A percentile compares a stretch with the other conserved stretches of the same genome.
These are phyloP conservation scores for Rhamnusium bicolor DNA, from an alignment of 2,888 invertebrate genomes.

Conservation along the genomic window DNA sequence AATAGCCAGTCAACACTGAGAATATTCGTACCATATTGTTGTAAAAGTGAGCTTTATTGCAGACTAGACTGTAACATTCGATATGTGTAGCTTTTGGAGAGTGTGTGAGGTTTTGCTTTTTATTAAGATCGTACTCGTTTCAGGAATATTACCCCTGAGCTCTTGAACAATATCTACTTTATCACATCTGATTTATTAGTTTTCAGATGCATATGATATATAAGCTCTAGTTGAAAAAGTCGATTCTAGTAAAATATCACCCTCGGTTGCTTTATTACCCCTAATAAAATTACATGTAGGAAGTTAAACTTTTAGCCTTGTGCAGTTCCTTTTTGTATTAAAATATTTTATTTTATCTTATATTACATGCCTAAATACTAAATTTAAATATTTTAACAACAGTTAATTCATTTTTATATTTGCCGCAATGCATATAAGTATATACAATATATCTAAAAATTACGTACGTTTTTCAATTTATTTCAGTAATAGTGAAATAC, in stretches of 20 bases:
- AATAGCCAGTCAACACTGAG: conserved; percentile 67
- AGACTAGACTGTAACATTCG: conserved; percentile 24
- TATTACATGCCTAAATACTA: not conserved
- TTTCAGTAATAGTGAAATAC: too few relatives aligned
- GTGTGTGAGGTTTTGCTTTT: conserved; percentile 48
- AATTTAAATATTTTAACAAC: not conserved
- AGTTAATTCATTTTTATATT: not conserved
- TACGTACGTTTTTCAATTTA: too few relatives aligned
- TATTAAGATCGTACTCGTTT: conserved; percentile 47
- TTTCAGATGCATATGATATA: conserved; percentile 50
- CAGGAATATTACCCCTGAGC: conserved; percentile 29
- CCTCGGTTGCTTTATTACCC: conserved; percentile 17
- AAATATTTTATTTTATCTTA: not conserved
- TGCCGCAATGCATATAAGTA: too few relatives aligned
- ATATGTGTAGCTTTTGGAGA: conserved; percentile 45
- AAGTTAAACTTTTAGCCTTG: not conserved
- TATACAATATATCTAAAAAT: too few relatives aligned
- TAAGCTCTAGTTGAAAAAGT: conserved; percentile 26
- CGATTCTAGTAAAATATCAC: conserved; percentile 23
- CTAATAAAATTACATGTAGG: conserved; percentile 4
- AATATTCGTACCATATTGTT: conserved; percentile 66
- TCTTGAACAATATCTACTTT: conserved; percentile 52
- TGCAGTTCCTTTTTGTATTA: not conserved
- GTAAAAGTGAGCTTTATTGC: conserved; percentile 57
- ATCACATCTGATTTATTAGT: conserved; percentile 54